phyloP scores from a whole-genome alignment of 2,888 invertebrate genomes.

The Trisateles emortualis region DNA sequence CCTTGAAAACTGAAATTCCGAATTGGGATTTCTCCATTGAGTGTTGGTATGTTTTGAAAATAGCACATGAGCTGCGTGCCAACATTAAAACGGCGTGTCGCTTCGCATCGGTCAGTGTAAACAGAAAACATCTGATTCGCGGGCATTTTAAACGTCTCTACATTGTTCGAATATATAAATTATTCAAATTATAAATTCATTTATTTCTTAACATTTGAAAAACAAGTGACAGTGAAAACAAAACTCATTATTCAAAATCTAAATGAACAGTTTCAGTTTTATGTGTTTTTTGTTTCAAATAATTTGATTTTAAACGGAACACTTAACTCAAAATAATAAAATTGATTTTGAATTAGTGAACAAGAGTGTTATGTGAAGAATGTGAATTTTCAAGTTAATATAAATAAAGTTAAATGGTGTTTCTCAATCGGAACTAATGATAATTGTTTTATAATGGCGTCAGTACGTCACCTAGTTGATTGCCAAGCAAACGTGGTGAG shows the following conservation, averaged over 20 bases:
- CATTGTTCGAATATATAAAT: no score
- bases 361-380: background rate
- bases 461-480: conserved; percentile 10
- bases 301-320: no score
- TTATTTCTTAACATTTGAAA: background rate
- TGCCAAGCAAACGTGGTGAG: conserved; percentile 6
- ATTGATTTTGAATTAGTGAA: no score
- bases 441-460: conserved; percentile 35
- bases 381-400: background rate
- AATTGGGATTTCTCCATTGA: conserved; percentile 36
- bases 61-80: conserved; percentile 57
- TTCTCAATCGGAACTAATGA: conserved; percentile 32
- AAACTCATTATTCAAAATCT: no score
- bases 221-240: background rate
- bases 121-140: conserved; percentile 59
- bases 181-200: no score
- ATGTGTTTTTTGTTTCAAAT: no score
- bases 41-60: conserved; percentile 58
- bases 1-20: conserved; percentile 44
- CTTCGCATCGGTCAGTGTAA: conserved; percentile 44
- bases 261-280: no score
- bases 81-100: conserved; percentile 43
- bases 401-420: conserved; percentile 13
- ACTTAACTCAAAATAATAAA: no score
- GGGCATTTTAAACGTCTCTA: background rate